Percentiles rank a stretch among this genome's conserved stretches.
These are phyloP conservation scores for Apis cerana DNA, from an alignment of 1,140 invertebrate species.

Conservation along the genomic window DNA sequence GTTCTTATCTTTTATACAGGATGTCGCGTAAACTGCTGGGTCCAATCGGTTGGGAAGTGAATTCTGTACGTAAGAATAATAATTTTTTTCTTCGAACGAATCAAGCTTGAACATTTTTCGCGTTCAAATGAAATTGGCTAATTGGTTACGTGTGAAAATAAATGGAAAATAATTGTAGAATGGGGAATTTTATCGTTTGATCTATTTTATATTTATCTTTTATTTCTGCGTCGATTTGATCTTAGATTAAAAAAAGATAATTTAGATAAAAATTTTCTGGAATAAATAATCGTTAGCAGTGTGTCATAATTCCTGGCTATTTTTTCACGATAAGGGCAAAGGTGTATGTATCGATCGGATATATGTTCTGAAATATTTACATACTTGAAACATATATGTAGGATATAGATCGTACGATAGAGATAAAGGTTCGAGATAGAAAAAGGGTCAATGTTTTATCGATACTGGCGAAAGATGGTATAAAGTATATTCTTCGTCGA, in stretches of 20 bases:
- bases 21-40: too few relatives aligned
- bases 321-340: neutral
- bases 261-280: neutral
- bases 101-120: too few relatives aligned
- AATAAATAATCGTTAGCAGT: neutral
- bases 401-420: slow-evolving; percentile 22
- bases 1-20: neutral
- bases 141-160: too few relatives aligned
- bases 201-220: neutral
- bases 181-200: too few relatives aligned
- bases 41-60: too few relatives aligned
- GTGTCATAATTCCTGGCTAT: neutral
- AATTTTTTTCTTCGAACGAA: too few relatives aligned
- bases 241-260: neutral
- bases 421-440: slow-evolving; percentile 33
- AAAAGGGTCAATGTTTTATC: slow-evolving; percentile 40
- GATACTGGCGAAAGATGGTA: slow-evolving; percentile 7
- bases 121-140: too few relatives aligned
- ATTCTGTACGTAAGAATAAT: neutral
- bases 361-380: slow-evolving; percentile 11
- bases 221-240: too few relatives aligned
- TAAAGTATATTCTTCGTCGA: slow-evolving; percentile 15
- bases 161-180: too few relatives aligned
- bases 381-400: neutral
- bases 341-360: neutral